Conservation (phyloP, 2,113 vertebrate genomes). For the Larimichthys polyactis region DNA sequence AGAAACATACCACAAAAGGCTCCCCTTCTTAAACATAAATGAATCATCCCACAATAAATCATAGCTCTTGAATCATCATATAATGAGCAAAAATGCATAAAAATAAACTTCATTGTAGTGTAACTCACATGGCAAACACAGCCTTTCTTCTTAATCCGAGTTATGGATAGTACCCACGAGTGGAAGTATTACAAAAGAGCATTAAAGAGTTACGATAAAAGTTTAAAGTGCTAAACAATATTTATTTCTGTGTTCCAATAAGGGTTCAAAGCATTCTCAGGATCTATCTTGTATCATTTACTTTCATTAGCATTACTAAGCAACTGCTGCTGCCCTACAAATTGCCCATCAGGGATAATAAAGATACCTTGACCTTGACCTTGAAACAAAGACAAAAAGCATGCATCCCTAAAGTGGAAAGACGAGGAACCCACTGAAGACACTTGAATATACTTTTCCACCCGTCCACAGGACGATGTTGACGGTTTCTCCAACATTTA, state of each 20-base stretch:
- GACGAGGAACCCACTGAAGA: constrained; percentile 42
- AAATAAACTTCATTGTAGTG: not conserved
- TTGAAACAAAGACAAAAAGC: not conserved
- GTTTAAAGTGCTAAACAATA: not conserved
- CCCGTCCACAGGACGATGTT: constrained; percentile 5
- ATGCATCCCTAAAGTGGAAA: not conserved
- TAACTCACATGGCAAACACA: not conserved
- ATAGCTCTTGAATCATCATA: not conserved
- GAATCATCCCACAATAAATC: not conserved
- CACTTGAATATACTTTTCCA: constrained; percentile 21
- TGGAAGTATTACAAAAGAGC: too few relatives aligned
- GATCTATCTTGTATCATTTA: too few relatives aligned
- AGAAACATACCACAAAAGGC: too few relatives aligned
- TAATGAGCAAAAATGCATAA: not conserved
- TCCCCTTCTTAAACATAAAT: not conserved
- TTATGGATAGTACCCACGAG: not conserved
- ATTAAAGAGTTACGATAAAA: too few relatives aligned
- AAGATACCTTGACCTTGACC: too few relatives aligned
- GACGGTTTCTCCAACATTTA: not conserved
- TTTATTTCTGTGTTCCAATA: not conserved
- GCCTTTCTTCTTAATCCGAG: not conserved
- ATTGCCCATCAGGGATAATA: too few relatives aligned
- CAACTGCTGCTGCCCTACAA: too few relatives aligned
- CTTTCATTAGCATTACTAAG: too few relatives aligned
- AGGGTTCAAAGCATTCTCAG: not conserved